phyloP scores from a whole-genome alignment of 2,113 vertebrate genomes.

The Engraulis encrasicolus region DNA sequence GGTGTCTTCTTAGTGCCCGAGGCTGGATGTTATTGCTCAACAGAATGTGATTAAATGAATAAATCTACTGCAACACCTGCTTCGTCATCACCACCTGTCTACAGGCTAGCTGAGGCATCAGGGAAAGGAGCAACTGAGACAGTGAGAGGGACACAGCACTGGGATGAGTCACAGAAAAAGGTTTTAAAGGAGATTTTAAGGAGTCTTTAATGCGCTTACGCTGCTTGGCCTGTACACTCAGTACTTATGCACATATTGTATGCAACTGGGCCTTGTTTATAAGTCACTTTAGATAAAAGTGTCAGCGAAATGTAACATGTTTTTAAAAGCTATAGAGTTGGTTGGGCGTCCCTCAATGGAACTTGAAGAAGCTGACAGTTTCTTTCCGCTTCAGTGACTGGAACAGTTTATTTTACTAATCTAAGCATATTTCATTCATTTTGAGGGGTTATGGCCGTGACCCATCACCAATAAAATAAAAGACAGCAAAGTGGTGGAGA shows the following conservation, averaged over 20 bases:
- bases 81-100: conserved; percentile 52
- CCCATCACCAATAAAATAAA: neutral
- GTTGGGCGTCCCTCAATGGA: neutral
- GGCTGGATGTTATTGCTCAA: conserved; percentile 46
- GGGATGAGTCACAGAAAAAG: no score
- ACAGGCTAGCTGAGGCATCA: neutral
- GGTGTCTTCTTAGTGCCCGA: conserved; percentile 27
- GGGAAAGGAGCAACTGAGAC: neutral
- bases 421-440: neutral
- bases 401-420: neutral
- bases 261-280: no score
- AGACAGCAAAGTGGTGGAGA: neutral
- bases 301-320: neutral
- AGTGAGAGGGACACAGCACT: conserved; percentile 13
- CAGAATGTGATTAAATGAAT: conserved; percentile 53
- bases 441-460: neutral
- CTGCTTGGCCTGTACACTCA: no score
- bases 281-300: no score
- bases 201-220: no score
- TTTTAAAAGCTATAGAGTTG: neutral
- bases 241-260: no score
- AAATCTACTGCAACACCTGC: conserved; percentile 55
- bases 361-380: no score
- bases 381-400: neutral
- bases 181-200: no score